Evolutionary conservation across 2,888 invertebrate genomes (phyloP).

Genomic region (Cyaniris semiargus): DNA sequence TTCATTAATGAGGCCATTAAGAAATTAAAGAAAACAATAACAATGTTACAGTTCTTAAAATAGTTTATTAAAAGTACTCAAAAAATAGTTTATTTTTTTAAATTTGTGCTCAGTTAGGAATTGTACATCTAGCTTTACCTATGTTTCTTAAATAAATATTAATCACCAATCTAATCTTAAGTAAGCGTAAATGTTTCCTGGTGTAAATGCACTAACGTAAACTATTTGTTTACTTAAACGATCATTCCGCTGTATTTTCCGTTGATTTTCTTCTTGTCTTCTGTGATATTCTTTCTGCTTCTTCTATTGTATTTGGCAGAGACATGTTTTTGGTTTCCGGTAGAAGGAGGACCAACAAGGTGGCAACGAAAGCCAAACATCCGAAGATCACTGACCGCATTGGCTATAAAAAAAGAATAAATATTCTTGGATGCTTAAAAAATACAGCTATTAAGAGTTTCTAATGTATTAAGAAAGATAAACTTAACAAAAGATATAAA

Average conservation of each 20-base stretch:
- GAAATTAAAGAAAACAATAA: too few relatives aligned
- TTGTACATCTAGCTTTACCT: not conserved
- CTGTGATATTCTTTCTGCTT: constrained; percentile 70
- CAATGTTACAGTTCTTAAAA: too few relatives aligned
- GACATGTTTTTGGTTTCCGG: constrained; percentile 82
- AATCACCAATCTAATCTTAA: constrained; percentile 5
- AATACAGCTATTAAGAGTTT: too few relatives aligned
- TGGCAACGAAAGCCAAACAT: constrained; percentile 75
- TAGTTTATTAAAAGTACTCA: not conserved
- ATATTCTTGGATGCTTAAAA: not conserved
- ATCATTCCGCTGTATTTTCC: not conserved
- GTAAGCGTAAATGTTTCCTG: constrained; percentile 14
- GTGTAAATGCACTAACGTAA: not conserved
- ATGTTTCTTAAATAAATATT: not conserved
- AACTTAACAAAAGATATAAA: too few relatives aligned
- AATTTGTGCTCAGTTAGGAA: not conserved
- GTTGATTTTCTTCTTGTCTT: not conserved
- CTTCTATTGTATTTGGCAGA: constrained; percentile 82
- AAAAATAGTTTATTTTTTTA: not conserved
- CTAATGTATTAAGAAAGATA: too few relatives aligned
- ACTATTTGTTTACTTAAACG: not conserved
- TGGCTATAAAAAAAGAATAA: constrained; percentile 40
- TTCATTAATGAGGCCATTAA: too few relatives aligned
- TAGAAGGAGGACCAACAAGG: constrained; percentile 76
- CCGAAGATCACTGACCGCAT: constrained; percentile 75